Percentiles rank a stretch among this genome's conserved stretches.
Evolutionary conservation across 2,888 invertebrate genomes (phyloP).

Genomic region (Sphaeridia pumilis): DNA sequence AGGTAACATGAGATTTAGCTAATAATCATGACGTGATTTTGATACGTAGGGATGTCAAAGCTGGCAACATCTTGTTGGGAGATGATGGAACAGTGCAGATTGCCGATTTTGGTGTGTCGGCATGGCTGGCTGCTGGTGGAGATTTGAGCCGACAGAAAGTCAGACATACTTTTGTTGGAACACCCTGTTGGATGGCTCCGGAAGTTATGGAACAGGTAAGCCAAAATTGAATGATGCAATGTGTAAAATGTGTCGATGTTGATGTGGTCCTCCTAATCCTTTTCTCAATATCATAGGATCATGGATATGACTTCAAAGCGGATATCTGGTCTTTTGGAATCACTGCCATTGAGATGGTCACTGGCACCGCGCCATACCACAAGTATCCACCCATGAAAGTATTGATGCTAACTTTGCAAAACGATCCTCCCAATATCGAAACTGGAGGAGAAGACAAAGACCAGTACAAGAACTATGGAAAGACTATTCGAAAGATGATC

Average conservation of each 20-base stretch:
- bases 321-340: slow-evolving; percentile 90
- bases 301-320: slow-evolving; percentile 97
- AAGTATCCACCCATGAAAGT: slow-evolving; percentile 99
- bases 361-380: slow-evolving; percentile 96
- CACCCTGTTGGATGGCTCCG: slow-evolving; percentile 67
- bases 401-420: slow-evolving; percentile 92
- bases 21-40: no score
- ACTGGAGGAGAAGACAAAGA: slow-evolving; percentile 92
- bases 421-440: slow-evolving; percentile 93
- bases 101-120: slow-evolving; percentile 97
- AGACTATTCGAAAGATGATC: slow-evolving; percentile 94
- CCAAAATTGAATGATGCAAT: not conserved
- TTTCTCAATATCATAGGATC: no score
- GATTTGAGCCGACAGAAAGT: slow-evolving; percentile 89
- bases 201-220: slow-evolving; percentile 95
- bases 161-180: slow-evolving; percentile 52
- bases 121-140: slow-evolving; percentile 89
- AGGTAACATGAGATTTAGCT: no score
- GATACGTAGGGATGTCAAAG: slow-evolving; percentile 73
- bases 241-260: not conserved
- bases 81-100: slow-evolving; percentile 87
- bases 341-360: slow-evolving; percentile 97
- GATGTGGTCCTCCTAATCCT: no score
- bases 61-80: slow-evolving; percentile 92
- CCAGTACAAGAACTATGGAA: slow-evolving; percentile 95